phyloP scores from a whole-genome alignment of 2,888 invertebrate species.

The Notodonta ziczac region DNA sequence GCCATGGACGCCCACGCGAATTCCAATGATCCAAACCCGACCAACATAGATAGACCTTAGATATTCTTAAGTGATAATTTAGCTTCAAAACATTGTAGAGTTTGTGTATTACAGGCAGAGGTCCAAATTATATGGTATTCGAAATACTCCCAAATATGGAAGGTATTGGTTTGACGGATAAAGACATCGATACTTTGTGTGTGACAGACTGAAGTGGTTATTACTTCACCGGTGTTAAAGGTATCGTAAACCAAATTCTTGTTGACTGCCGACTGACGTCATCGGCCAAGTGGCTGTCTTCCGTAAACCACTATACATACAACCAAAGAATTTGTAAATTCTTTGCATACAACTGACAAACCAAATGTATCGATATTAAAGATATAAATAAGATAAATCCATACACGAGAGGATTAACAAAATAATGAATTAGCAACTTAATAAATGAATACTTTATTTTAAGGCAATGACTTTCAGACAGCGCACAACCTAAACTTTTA shows the following conservation, averaged over 20 bases:
- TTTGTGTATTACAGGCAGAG: not conserved
- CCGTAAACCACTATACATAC: no score
- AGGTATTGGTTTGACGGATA: slow-evolving; percentile 21
- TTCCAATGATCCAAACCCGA: slow-evolving; percentile 40
- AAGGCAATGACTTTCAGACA: no score
- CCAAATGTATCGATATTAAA: no score
- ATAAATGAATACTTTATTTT: no score
- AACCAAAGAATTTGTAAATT: no score
- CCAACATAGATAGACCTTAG: slow-evolving; percentile 15
- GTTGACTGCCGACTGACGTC: not conserved
- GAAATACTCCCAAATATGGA: slow-evolving; percentile 17
- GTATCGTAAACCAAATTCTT: not conserved
- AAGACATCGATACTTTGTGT: slow-evolving; percentile 22
- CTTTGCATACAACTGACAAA: no score
- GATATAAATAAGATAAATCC: no score
- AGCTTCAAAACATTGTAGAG: not conserved
- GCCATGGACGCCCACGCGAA: slow-evolving; percentile 66
- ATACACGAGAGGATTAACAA: no score
- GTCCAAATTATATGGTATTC: slow-evolving; percentile 7
- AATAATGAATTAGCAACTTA: no score
- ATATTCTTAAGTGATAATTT: not conserved
- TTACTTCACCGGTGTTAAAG: slow-evolving; percentile 9
- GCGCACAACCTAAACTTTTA: no score
- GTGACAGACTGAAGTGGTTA: slow-evolving; percentile 9
- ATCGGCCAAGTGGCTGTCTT: no score